phyloP scores from a whole-genome alignment of 2,888 invertebrate species.

The Dicranocentrus wangi region DNA sequence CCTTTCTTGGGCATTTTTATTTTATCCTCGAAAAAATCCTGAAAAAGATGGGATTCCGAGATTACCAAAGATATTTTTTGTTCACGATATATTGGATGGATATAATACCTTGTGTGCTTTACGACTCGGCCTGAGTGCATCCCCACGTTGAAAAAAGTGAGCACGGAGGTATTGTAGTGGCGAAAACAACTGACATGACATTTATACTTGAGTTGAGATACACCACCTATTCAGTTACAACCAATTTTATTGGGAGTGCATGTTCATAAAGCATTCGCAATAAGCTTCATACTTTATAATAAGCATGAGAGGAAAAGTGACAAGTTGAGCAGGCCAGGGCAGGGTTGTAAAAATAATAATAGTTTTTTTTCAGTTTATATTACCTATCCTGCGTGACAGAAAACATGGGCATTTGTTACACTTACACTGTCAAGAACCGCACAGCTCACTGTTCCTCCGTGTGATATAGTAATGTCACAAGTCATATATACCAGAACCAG shows the following conservation, averaged over 20 bases:
- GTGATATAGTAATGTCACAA: constrained; percentile 2
- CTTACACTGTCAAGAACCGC: constrained; percentile 59
- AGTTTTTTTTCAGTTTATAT: constrained; percentile 41
- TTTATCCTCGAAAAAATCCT: constrained; percentile 12
- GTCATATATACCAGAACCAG: neutral
- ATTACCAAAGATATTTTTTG: no score
- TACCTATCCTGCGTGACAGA: constrained; percentile 51
- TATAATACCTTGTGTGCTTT: no score
- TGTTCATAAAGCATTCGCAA: constrained; percentile 46
- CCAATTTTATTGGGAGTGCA: constrained; percentile 40
- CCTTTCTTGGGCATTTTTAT: neutral
- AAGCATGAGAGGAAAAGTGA: constrained; percentile 55
- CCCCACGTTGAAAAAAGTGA: no score
- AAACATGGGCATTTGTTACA: constrained; percentile 59
- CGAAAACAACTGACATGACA: no score
- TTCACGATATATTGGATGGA: no score
- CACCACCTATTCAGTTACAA: constrained; percentile 13
- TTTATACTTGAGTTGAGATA: constrained; percentile 29
- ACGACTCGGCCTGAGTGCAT: no score
- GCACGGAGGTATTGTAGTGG: no score
- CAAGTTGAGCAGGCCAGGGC: constrained; percentile 53
- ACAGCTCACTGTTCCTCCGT: constrained; percentile 38
- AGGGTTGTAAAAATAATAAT: constrained; percentile 57
- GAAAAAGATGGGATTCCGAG: constrained; percentile 27
- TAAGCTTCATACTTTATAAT: constrained; percentile 27